These are phyloP conservation scores for Tetranychus piercei DNA, from an alignment of 2,888 invertebrate genomes.

Conservation along the genomic window DNA sequence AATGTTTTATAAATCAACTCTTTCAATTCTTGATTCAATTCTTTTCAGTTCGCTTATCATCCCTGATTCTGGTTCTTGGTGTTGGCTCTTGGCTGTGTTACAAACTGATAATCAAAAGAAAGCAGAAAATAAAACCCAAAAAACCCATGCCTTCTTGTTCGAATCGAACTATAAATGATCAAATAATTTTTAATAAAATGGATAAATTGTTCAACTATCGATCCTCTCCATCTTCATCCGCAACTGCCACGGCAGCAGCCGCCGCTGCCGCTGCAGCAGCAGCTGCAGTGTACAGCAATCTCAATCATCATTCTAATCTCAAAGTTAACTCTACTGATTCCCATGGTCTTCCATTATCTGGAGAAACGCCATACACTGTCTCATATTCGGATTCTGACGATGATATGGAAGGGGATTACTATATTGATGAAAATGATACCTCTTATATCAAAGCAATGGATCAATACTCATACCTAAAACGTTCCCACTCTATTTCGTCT, in stretches of 20 bases:
- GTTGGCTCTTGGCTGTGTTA: slow-evolving; percentile 35
- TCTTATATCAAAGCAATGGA: background rate
- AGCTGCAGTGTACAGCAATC: background rate
- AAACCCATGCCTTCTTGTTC: background rate
- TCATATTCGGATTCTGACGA: slow-evolving; percentile 7
- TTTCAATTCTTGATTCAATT: slow-evolving; percentile 17
- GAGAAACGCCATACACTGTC: background rate
- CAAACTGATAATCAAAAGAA: slow-evolving; percentile 28
- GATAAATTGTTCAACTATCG: background rate
- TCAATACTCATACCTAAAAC: background rate
- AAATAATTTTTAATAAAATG: background rate
- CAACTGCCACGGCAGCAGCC: slow-evolving; percentile 5
- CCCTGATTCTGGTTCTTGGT: slow-evolving; percentile 34
- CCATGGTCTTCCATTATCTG: background rate
- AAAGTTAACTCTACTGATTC: background rate
- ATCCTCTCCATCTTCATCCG: background rate
- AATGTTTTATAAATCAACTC: background rate
- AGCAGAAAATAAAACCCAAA: background rate
- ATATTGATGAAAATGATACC: background rate
- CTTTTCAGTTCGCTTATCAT: slow-evolving; percentile 34
- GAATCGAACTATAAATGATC: background rate
- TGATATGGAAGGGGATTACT: background rate
- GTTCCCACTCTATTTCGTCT: background rate
- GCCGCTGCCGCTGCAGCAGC: background rate
- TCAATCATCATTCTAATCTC: background rate